These are phyloP conservation scores for Gymnothorax reevesii DNA, from an alignment of 2,797 vertebrate genomes.

Conservation along the genomic window DNA sequence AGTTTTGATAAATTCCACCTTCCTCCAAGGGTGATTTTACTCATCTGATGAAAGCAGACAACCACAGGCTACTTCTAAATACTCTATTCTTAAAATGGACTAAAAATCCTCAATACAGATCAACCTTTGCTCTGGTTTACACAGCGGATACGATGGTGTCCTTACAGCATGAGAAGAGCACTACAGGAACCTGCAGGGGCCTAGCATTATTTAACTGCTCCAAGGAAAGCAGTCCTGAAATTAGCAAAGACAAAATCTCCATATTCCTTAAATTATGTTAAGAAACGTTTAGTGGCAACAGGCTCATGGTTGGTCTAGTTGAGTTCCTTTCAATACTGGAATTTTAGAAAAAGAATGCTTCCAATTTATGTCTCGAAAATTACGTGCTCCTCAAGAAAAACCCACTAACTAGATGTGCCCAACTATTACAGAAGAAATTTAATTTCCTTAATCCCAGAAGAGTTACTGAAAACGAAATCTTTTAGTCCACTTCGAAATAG, in stretches of 20 bases:
- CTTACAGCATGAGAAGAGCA: not conserved
- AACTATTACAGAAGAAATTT: not conserved
- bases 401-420: not conserved
- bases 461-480: not conserved
- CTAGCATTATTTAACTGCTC: not conserved
- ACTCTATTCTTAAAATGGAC: not conserved
- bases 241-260: not conserved
- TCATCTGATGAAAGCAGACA: not conserved
- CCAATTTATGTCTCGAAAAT: not conserved
- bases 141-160: not conserved
- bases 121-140: not conserved
- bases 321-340: not conserved
- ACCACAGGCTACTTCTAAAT: not conserved
- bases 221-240: not conserved
- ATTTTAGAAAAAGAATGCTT: not conserved
- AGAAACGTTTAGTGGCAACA: not conserved
- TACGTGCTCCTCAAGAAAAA: not conserved
- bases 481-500: not conserved
- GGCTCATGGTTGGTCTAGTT: not conserved
- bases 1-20: not conserved
- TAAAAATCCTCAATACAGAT: not conserved
- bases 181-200: not conserved
- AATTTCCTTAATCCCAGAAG: not conserved
- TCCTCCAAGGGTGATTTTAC: not conserved
- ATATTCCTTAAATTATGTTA: not conserved